Evolutionary conservation across 1,140 invertebrate genomes (phyloP).

Genomic region (Marisa cornuarietis): DNA sequence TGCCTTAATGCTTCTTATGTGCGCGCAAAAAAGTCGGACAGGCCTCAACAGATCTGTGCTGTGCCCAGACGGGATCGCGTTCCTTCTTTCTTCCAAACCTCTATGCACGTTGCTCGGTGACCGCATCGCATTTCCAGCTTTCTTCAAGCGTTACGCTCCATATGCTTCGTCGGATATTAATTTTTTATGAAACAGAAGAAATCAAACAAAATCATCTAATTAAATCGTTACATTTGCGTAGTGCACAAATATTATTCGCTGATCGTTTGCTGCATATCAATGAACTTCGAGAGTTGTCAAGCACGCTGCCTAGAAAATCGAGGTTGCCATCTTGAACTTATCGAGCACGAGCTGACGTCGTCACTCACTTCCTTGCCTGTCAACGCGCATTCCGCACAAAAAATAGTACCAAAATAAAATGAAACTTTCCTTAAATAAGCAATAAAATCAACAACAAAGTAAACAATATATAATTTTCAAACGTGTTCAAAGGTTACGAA

Average conservation of each 20-base stretch:
- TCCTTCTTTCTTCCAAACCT: too few relatives aligned
- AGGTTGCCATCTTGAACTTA: slow-evolving; percentile 36
- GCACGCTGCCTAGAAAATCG: slow-evolving; percentile 28
- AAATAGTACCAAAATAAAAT: slow-evolving; percentile 14
- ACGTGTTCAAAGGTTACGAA: background rate
- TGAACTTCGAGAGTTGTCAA: slow-evolving; percentile 37
- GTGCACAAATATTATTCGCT: background rate
- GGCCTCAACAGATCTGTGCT: background rate
- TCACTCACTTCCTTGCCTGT: slow-evolving; percentile 21
- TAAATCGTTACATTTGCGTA: background rate
- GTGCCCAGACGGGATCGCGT: too few relatives aligned
- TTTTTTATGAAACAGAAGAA: background rate
- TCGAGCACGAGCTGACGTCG: slow-evolving; percentile 15
- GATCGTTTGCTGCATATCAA: background rate
- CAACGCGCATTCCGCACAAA: slow-evolving; percentile 33
- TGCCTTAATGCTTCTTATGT: background rate
- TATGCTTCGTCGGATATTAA: background rate
- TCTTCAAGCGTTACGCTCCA: background rate
- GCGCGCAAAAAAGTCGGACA: background rate
- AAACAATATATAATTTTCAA: background rate
- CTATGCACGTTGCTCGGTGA: background rate
- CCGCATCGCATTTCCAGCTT: background rate
- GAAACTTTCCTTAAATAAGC: background rate
- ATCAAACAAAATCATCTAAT: background rate
- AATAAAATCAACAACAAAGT: slow-evolving; percentile 2